Evolutionary conservation across 35 echinoderm and acorn worm genomes (phyloP), one percentile per base, ranked within the genome.

Genomic region (Strongylocentrotus purpuratus): DNA sequence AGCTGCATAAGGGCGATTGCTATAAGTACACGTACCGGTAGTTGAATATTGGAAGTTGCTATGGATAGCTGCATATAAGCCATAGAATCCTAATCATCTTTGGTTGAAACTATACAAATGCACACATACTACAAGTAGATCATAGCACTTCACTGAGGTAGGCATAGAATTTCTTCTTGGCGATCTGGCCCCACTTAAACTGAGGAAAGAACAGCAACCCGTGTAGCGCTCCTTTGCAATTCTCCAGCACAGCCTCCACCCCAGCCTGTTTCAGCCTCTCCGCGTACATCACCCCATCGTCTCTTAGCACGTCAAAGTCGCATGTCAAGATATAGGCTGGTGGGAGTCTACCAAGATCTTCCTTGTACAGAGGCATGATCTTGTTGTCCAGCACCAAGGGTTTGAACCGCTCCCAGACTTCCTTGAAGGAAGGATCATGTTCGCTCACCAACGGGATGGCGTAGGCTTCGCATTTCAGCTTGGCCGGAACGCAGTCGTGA

Each of bases 251-350:
- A 6, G 95, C 95, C 11, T 92, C 35, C 65, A 97, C 96, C 1
- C 94, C 94, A 15, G 91, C 95, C 33, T 97, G n/a, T 20, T 88
- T 31, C 20, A 97, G 95, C 47, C 95, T 88, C 8, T 94, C 41
- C 32, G 91, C 92, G 46, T 97, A 97, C 60, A 97, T 94, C 31
- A 90, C 59, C 5, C 94, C 96, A 61, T 97, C 90, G 47, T 97
- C 96, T 33, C 94, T 58, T 32, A 97, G 91, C 31, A 92, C 85
- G 33, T 97, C 96, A 94, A 97, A 97, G 46, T 97, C 95, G 31
- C 94, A 95, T 2, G 96, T 95, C 7, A 78, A 50, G 17, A 97
- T 92, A 33, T 94, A 96, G 20, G 96, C 95, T 9, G 96, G 96
- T 31, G 96, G 96, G 45, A 97, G 92, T 25, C 95, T 95, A 32